Base-by-base conservation (phyloP, 2,888 invertebrate species). In the Linnaemya tessellans region DNA sequence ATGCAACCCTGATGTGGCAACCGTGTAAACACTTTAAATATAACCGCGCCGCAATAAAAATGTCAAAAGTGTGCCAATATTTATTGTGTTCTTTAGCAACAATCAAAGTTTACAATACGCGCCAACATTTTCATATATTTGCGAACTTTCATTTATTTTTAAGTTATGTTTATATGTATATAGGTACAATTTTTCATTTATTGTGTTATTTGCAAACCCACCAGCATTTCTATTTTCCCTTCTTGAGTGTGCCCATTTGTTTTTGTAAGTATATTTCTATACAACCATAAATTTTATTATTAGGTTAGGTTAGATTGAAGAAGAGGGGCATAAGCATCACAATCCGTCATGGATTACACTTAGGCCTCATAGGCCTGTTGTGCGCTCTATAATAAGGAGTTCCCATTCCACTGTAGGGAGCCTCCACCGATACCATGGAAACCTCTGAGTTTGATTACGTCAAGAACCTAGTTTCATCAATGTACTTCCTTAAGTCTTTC, bases 251-350 rank as follows among this genome's bases (percentile, higher is more conserved):
- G 58, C 30, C 58, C 54, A 54, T 54, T 54, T 54, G 11, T 68
- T 58, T 41, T 46, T 41, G 58, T 71, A 58, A 58, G 60, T 35
- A 73, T 8, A 68, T 71, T 43, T 18, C 43, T 58, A 38, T 71
- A 58, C 9, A 38, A 54, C 10, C 20, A 22, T 51, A 18, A 51
- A 35, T 51, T 46, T 30, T 49, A 18, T 49, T 60, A n/a, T n/a
- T n/a, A n/a, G n/a, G n/a, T n/a, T n/a, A n/a, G n/a, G n/a, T n/a
- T n/a, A n/a, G n/a, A n/a, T n/a, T n/a, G n/a, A n/a, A n/a, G n/a
- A n/a, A n/a, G n/a, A n/a, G n/a, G n/a, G n/a, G n/a, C n/a, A n/a
- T n/a, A n/a, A n/a, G n/a, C n/a, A n/a, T n/a, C n/a, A n/a, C n/a
- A n/a, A n/a, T n/a, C n/a, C n/a, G n/a, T n/a, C n/a, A n/a, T n/a